Percentiles rank a stretch among this genome's conserved stretches.
Conservation (phyloP, 2,113 vertebrate species). For the Megalops atlanticus region DNA sequence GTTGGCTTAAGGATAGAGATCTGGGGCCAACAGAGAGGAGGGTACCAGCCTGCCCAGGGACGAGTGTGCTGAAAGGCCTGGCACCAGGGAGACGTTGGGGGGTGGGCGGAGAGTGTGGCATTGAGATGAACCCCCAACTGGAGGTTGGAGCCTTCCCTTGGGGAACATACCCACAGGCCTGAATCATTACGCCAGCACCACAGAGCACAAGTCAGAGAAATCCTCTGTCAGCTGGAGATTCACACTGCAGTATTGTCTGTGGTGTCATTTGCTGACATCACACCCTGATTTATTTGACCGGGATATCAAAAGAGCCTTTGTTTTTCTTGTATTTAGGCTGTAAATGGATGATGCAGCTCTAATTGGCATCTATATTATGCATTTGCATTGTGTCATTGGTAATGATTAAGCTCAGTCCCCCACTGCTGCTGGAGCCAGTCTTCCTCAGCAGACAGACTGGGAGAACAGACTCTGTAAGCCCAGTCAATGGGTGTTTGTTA, state of each 20-base stretch:
- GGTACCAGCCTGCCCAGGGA: not conserved
- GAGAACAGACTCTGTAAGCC: not conserved
- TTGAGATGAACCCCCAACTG: slow-evolving; percentile 2
- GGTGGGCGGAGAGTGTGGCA: not conserved
- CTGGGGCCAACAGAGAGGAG: not conserved
- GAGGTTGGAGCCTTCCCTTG: slow-evolving; percentile 3
- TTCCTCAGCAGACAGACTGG: not conserved
- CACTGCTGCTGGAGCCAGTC: not conserved
- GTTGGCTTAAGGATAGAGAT: not conserved
- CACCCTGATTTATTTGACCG: slow-evolving; percentile 21
- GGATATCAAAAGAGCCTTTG: slow-evolving; percentile 22
- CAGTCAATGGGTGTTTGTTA: not conserved
- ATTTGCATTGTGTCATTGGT: not conserved
- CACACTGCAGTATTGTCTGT: slow-evolving; percentile 21
- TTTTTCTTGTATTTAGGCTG: not conserved
- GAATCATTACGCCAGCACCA: not conserved
- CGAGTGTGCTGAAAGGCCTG: not conserved
- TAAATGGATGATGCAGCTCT: slow-evolving; percentile 5
- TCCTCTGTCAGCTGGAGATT: not conserved
- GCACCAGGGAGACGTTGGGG: not conserved
- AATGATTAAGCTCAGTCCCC: not conserved
- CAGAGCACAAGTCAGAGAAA: not conserved
- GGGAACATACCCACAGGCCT: not conserved
- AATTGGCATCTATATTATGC: not conserved
- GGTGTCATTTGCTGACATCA: slow-evolving; percentile 23